Base-by-base conservation (phyloP, 2,888 invertebrate genomes). In the Harmothoe impar region DNA sequence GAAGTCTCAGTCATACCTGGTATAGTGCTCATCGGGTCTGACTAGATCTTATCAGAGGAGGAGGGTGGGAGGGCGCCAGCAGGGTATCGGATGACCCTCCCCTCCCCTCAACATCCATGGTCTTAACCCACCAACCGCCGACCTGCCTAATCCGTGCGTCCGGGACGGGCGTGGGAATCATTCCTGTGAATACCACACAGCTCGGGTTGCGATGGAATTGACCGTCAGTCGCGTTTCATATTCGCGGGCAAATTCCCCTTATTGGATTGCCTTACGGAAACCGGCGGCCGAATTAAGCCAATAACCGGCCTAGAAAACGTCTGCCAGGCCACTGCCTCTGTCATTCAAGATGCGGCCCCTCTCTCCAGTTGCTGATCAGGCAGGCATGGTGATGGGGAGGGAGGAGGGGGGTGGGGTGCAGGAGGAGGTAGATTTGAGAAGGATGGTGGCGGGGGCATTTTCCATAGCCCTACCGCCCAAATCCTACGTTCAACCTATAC, bases 251-350 rank as follows among this genome's bases (percentile, higher is more conserved):
- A 86, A 86, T 86, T 86, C 56, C 23, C 86, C 54, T 54, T 86
- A 86, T 86, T 86, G 86, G 54, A 86, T 86, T 86, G 31, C 86
- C 52, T 54, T 56, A 51, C 51, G 84, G 84, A 84, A 51, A 33
- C 43, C 23, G 43, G 25, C 29, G 84, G 84, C 51, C 54, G 84
- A 84, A 84, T 84, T 84, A 84, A 84, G 84, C 86, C 29, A 86
- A 86, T 86, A 86, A 86, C 25, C 86, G 29, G 20, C n/a, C 54
- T 10, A 54, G 52, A 56, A 52, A 56, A 52, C 56, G 86, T 52
- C 86, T 29, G 29, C 56, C 54, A 29, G 84, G 84, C 72, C 72
- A 15, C 29, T 29, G 31, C n/a, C 15, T 29, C 29, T 15, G 72
- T 29, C 72, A 72, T 29, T 29, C 72, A 29, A 72, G 15, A 72